Percentiles rank a stretch among this genome's conserved stretches.
phyloP scores from a whole-genome alignment of 2,888 invertebrate species.

The Diachrysia chrysitis region DNA sequence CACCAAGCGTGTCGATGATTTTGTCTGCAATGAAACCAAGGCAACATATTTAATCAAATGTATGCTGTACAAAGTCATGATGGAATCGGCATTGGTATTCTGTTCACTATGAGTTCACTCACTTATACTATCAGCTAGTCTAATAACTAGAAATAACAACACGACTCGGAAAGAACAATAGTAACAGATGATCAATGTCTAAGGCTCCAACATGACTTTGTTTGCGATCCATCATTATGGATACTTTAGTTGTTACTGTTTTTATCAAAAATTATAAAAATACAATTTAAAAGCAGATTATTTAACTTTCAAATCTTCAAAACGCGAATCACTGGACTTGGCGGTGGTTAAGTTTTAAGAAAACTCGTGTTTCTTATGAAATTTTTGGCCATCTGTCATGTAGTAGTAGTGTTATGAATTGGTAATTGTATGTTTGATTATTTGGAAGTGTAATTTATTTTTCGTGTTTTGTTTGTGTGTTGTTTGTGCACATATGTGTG shows the following conservation, averaged over 20 bases:
- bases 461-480: constrained; percentile 50
- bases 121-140: constrained; percentile 38
- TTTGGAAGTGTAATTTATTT: constrained; percentile 44
- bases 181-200: constrained; percentile 60
- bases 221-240: constrained; percentile 43
- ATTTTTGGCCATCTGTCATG: constrained; percentile 51
- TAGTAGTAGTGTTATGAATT: constrained; percentile 44
- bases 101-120: constrained; percentile 49
- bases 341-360: constrained; percentile 50
- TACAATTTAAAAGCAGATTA: constrained; percentile 54
- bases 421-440: constrained; percentile 44
- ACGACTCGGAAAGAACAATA: constrained; percentile 37
- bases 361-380: constrained; percentile 48
- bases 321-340: constrained; percentile 63
- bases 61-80: constrained; percentile 75
- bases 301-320: constrained; percentile 62
- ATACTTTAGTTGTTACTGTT: constrained; percentile 52
- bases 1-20: constrained; percentile 99
- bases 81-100: constrained; percentile 75
- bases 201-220: constrained; percentile 77
- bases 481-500: constrained; percentile 33
- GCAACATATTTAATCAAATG: constrained; percentile 74
- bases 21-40: constrained; percentile 96
- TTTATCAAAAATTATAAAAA: constrained; percentile 56
- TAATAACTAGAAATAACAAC: constrained; percentile 44